Evolutionary conservation across 2,797 vertebrate genomes (phyloP), one percentile per base, ranked within the genome.

Genomic region (Botia kubotai): DNA sequence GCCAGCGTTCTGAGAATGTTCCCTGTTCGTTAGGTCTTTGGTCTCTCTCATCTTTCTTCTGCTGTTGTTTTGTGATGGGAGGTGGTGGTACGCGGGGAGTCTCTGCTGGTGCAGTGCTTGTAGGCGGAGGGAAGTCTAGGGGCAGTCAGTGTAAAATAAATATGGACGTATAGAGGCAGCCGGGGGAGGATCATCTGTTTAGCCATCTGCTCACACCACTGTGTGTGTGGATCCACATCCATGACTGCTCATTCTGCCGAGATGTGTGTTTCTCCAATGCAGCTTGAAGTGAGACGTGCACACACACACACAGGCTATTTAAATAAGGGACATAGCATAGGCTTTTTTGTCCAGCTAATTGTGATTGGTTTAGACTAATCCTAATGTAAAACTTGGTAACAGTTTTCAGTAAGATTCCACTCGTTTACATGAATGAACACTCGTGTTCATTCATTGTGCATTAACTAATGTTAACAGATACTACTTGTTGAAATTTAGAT

Each of bases 91-190:
- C 91, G 84, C 87, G 81, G 57, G 89, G 50, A 67, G 85, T 71
- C 83, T 91, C 91, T 90, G 90, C 91, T 90, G 86, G 87, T 90
- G 89, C 90, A 91, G 90, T 90, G 90, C 91, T 88, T 90, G 90
- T 74, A 87, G 91, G 91, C 89, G 86, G 85, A 89, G 90, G 91
- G 88, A 89, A 89, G 90, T 87, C 91, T 88, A 86, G 89, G 91
- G 92, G 90, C 92, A 93, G 93, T 91, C 91, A 93, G 91, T 91
- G 91, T 93, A 93, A 94, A 94, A 94, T 94, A 95, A 95, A 94
- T 94, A 94, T 93, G 93, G 92, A 94, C 91, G 91, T 92, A 91
- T 93, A 93, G 93, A 93, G 91, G 91, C 91, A 92, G 92, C 93
- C 91, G 92, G 93, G 93, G 87, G 89, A 89, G 89, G 91, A 94